A percentile compares a stretch with the other conserved stretches of the same genome.
Evolutionary conservation across 2,888 invertebrate species (phyloP).

Genomic region (Baccha elongata): DNA sequence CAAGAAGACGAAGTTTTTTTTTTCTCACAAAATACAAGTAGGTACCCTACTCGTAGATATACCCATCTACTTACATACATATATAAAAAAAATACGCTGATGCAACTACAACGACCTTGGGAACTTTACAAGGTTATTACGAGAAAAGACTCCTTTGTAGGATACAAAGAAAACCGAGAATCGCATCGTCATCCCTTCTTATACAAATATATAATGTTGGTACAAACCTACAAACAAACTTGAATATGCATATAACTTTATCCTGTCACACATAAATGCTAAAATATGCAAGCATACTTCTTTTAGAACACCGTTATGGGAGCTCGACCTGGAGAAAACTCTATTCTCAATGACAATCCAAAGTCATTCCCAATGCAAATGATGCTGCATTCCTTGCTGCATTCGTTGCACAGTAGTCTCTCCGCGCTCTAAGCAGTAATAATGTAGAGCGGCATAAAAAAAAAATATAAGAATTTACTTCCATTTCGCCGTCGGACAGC

Average conservation of each 20-base stretch:
- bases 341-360: constrained; percentile 70
- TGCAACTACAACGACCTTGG: constrained; percentile 72
- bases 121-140: constrained; percentile 70
- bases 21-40: constrained; percentile 42
- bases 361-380: constrained; percentile 73
- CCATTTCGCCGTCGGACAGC: constrained; percentile 64
- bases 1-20: constrained; percentile 68
- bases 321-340: constrained; percentile 47
- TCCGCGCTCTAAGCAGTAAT: not conserved
- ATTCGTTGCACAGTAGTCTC: constrained; percentile 35
- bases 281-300: constrained; percentile 39
- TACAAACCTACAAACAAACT: constrained; percentile 1
- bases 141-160: constrained; percentile 59
- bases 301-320: constrained; percentile 27
- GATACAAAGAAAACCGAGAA: constrained; percentile 30
- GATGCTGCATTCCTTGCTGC: constrained; percentile 58
- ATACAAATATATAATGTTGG: not conserved
- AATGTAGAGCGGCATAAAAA: not conserved
- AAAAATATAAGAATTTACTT: constrained; percentile 48
- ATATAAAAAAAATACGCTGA: constrained; percentile 38
- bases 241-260: constrained; percentile 26
- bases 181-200: constrained; percentile 15
- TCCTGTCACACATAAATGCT: constrained; percentile 44
- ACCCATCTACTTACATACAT: too few species aligned
- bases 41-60: too few species aligned